Percentiles rank a stretch among this genome's conserved stretches.
Conservation (phyloP, 2,797 vertebrate genomes). For the Syngnathus acus region DNA sequence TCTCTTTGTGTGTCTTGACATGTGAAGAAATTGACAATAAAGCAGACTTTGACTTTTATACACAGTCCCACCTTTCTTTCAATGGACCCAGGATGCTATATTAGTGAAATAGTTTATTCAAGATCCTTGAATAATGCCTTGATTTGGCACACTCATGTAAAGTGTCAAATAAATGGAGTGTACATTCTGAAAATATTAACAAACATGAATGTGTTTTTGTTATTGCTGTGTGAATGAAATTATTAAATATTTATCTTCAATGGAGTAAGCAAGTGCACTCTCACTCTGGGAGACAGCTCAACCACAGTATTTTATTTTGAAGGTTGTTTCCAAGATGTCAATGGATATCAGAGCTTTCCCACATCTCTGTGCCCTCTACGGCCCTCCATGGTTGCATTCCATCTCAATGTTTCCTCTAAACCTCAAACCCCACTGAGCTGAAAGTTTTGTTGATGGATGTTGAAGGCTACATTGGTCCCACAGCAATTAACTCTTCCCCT, state of each 20-base stretch:
- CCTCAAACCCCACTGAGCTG: slow-evolving; percentile 53
- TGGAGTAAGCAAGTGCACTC: slow-evolving; percentile 1
- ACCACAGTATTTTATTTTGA: slow-evolving; percentile 49
- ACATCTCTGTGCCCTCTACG: slow-evolving; percentile 54
- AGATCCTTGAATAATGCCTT: background rate
- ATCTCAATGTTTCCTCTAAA: slow-evolving; percentile 47
- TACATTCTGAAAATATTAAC: background rate
- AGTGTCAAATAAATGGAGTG: background rate
- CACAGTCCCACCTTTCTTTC: no score
- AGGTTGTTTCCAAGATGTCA: slow-evolving; percentile 62
- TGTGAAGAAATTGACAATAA: no score
- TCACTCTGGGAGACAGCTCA: slow-evolving; percentile 30
- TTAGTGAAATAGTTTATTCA: background rate
- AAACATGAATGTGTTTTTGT: background rate
- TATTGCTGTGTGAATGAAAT: slow-evolving; percentile 6
- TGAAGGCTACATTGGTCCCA: slow-evolving; percentile 64
- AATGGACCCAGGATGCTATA: background rate
- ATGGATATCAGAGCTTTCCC: slow-evolving; percentile 59
- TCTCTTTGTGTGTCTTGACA: no score
- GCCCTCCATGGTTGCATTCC: slow-evolving; percentile 37
- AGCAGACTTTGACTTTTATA: no score
- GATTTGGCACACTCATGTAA: background rate
- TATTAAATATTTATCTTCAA: slow-evolving; percentile 1
- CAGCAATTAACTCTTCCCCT: slow-evolving; percentile 74
- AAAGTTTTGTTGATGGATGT: slow-evolving; percentile 67